Evolutionary conservation across 2,888 invertebrate genomes (phyloP).

Genomic region (Cephus nigrinus): DNA sequence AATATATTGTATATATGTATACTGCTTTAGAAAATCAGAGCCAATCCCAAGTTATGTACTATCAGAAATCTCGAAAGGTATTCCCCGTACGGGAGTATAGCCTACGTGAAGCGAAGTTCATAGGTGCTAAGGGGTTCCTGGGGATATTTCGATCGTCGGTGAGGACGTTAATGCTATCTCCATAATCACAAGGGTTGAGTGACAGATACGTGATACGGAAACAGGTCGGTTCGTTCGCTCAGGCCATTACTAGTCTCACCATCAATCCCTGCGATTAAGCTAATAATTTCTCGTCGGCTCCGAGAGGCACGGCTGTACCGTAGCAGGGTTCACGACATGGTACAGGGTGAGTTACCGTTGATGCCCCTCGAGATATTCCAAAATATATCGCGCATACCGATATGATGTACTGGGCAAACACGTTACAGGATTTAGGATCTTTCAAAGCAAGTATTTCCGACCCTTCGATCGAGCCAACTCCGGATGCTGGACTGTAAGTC

Average conservation of each 20-base stretch:
- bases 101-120: not conserved
- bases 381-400: constrained; percentile 16
- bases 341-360: constrained; percentile 13
- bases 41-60: not conserved
- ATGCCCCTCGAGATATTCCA: constrained; percentile 14
- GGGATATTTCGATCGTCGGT: not conserved
- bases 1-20: not conserved
- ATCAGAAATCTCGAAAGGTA: not conserved
- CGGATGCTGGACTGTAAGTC: not conserved
- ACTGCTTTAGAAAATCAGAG: not conserved
- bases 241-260: constrained; percentile 33
- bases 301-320: constrained; percentile 19
- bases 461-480: not conserved
- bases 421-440: not conserved
- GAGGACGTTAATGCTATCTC: constrained; percentile 36
- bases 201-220: constrained; percentile 38
- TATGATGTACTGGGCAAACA: constrained; percentile 15
- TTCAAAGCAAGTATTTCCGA: not conserved
- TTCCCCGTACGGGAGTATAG: not conserved
- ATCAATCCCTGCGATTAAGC: constrained; percentile 44
- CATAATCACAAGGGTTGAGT: constrained; percentile 27
- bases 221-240: constrained; percentile 32
- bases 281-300: constrained; percentile 37
- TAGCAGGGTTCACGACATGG: constrained; percentile 30
- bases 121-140: not conserved